A percentile compares a stretch with the other conserved stretches of the same genome.
Evolutionary conservation across 1,140 invertebrate genomes (phyloP).

Genomic region (Cardiocondyla obscurior): DNA sequence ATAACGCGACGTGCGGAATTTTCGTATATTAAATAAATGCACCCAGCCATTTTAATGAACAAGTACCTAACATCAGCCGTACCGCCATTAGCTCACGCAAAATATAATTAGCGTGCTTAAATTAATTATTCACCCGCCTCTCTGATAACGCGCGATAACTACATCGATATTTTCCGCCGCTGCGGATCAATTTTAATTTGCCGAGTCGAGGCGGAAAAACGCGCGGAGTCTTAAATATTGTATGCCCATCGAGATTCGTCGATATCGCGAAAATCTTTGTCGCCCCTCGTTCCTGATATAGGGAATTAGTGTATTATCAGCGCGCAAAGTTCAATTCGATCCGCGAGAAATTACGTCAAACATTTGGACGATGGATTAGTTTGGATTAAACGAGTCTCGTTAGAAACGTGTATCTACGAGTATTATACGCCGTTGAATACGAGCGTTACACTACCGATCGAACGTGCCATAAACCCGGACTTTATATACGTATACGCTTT

Average conservation of each 20-base stretch:
- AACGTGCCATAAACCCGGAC: conserved; percentile 51
- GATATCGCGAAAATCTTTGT: background rate
- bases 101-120: background rate
- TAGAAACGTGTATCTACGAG: conserved; percentile 16
- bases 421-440: conserved; percentile 42
- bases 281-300: background rate
- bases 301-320: conserved; percentile 46
- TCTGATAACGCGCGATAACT: background rate
- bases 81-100: background rate
- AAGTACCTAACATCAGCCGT: background rate
- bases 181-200: background rate
- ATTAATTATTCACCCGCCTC: background rate
- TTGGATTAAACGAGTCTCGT: conserved; percentile 51
- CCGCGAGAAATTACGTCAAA: conserved; percentile 54
- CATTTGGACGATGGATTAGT: conserved; percentile 53
- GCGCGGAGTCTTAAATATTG: background rate
- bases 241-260: background rate
- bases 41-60: background rate
- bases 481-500: conserved; percentile 42
- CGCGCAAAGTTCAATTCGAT: conserved; percentile 49
- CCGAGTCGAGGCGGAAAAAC: background rate
- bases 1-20: background rate
- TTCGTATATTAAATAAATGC: background rate
- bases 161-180: background rate
- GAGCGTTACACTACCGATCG: conserved; percentile 21